Evolutionary conservation across 2,888 invertebrate species (phyloP).

Genomic region (Rhagonycha fulva): DNA sequence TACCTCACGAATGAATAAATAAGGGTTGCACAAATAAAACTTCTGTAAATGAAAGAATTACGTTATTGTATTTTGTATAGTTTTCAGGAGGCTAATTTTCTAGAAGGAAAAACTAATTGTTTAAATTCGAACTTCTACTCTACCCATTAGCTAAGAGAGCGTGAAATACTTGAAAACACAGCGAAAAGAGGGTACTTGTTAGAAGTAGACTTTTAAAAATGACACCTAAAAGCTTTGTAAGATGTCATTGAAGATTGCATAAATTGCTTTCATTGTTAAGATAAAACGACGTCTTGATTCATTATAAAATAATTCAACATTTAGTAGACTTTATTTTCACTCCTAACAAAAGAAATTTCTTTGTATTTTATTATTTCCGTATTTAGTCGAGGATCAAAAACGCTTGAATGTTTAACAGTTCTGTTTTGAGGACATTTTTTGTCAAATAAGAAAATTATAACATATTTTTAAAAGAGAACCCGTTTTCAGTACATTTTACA

Average conservation of each 20-base stretch:
- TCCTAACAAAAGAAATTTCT: not conserved
- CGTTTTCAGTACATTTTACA: not conserved
- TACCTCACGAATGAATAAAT: not conserved
- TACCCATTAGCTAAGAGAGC: not conserved
- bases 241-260: slow-evolving; percentile 1
- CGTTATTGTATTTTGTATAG: not conserved
- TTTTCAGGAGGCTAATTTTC: not conserved
- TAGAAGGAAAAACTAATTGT: not conserved
- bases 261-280: slow-evolving; percentile 9
- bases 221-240: not conserved
- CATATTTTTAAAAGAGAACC: not conserved
- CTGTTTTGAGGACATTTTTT: not conserved
- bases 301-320: not conserved
- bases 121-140: not conserved
- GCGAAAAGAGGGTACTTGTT: not conserved
- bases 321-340: not conserved
- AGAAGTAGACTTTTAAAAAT: not conserved
- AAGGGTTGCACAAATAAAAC: not conserved
- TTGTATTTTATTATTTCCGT: not conserved
- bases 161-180: not conserved
- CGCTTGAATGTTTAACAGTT: not conserved
- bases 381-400: not conserved
- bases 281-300: slow-evolving; percentile 1
- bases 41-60: not conserved
- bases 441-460: not conserved